Conservation (phyloP, 2,113 vertebrate genomes). For the Pitta sordida region DNA sequence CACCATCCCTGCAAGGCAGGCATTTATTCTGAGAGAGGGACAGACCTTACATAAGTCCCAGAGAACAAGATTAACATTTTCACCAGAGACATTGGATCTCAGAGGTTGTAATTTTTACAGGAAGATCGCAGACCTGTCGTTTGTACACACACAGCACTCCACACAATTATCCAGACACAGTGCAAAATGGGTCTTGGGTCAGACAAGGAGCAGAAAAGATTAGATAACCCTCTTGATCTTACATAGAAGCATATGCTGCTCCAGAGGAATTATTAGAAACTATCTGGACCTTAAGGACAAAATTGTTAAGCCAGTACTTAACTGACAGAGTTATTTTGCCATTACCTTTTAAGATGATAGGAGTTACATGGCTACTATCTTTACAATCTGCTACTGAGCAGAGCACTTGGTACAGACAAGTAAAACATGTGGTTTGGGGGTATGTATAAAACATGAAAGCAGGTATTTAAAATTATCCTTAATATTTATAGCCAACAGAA, state of each 20-base stretch:
- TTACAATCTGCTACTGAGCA: background rate
- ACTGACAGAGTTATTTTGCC: background rate
- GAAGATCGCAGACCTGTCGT: background rate
- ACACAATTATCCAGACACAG: background rate
- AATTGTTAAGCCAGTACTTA: background rate
- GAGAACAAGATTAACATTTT: background rate
- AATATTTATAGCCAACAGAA: background rate
- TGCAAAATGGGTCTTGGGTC: background rate
- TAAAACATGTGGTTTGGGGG: background rate
- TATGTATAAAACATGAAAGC: background rate
- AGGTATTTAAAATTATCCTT: background rate
- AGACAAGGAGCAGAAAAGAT: background rate
- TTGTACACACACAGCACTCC: background rate
- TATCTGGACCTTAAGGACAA: background rate
- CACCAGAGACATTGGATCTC: background rate
- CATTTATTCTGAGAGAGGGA: background rate
- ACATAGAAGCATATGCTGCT: background rate
- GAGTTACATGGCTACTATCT: background rate
- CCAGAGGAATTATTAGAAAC: background rate
- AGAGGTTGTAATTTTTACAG: background rate
- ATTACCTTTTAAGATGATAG: background rate
- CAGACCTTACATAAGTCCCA: background rate
- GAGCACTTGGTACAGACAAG: background rate
- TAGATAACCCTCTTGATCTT: background rate
- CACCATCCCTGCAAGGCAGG: background rate